Evolutionary conservation across 2,888 invertebrate genomes (phyloP).

Genomic region (Gymnoscelis rufifasciata): DNA sequence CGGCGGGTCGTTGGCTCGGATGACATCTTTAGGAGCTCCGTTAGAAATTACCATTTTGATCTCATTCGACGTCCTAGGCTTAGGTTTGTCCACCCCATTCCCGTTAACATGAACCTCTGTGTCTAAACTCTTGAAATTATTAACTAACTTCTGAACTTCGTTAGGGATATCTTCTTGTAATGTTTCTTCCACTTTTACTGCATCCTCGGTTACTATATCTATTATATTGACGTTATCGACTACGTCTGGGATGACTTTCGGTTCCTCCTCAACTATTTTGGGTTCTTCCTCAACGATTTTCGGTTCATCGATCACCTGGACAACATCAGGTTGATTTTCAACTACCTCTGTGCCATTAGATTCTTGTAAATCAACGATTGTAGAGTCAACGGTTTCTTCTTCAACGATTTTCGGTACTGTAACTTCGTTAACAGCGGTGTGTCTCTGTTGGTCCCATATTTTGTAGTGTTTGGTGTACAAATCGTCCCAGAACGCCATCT

Average conservation of each 20-base stretch:
- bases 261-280: constrained; percentile 3
- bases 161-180: constrained; percentile 2
- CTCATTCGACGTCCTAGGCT: constrained; percentile 60
- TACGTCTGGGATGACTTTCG: background rate
- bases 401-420: background rate
- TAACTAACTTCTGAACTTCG: constrained; percentile 6
- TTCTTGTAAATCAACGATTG: background rate
- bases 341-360: background rate
- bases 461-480: constrained; percentile 61
- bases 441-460: constrained; percentile 59
- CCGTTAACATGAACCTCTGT: constrained; percentile 38
- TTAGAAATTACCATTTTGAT: constrained; percentile 64
- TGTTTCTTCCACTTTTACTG: background rate
- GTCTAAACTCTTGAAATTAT: constrained; percentile 8
- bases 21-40: constrained; percentile 61
- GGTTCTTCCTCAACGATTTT: background rate
- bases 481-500: constrained; percentile 67
- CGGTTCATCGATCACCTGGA: background rate
- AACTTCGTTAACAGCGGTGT: constrained; percentile 5
- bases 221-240: background rate
- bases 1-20: constrained; percentile 68
- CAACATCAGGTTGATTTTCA: background rate
- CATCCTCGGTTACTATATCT: background rate
- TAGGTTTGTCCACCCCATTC: constrained; percentile 35
- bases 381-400: background rate